Evolutionary conservation across 2,888 invertebrate genomes (phyloP).

Genomic region (Crematogaster levior): DNA sequence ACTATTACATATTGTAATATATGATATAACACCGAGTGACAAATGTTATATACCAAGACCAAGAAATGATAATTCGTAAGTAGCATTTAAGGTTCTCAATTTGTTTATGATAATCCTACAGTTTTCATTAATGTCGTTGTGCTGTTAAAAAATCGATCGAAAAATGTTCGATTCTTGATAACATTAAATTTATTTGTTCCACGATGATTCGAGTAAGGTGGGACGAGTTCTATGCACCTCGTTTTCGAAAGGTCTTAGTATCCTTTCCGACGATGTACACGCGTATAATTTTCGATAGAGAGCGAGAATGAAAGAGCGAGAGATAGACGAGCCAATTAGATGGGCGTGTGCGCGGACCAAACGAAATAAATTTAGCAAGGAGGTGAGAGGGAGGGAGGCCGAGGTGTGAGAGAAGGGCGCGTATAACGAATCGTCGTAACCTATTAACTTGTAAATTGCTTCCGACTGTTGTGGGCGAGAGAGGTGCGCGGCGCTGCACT

Average conservation of each 20-base stretch:
- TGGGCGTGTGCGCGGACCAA: slow-evolving; percentile 72
- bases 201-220: neutral
- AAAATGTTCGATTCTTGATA: neutral
- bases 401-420: slow-evolving; percentile 44
- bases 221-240: slow-evolving; percentile 14
- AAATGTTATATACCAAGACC: neutral
- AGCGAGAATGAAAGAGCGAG: slow-evolving; percentile 21
- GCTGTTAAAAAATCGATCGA: neutral
- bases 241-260: slow-evolving; percentile 45
- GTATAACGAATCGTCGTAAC: slow-evolving; percentile 80
- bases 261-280: slow-evolving; percentile 18
- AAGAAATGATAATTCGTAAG: neutral
- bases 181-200: neutral
- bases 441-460: slow-evolving; percentile 86
- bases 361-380: slow-evolving; percentile 74
- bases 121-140: neutral
- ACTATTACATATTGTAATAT: neutral
- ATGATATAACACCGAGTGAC: neutral
- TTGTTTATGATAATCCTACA: neutral
- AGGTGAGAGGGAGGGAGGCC: slow-evolving; percentile 40
- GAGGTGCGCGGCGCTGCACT: slow-evolving; percentile 58
- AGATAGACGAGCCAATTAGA: slow-evolving; percentile 74
- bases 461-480: slow-evolving; percentile 80
- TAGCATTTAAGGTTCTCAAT: neutral
- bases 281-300: slow-evolving; percentile 33